Evolutionary conservation across 2,113 vertebrate genomes (phyloP).

Genomic region (Pseudorhombus dupliciocellatus): DNA sequence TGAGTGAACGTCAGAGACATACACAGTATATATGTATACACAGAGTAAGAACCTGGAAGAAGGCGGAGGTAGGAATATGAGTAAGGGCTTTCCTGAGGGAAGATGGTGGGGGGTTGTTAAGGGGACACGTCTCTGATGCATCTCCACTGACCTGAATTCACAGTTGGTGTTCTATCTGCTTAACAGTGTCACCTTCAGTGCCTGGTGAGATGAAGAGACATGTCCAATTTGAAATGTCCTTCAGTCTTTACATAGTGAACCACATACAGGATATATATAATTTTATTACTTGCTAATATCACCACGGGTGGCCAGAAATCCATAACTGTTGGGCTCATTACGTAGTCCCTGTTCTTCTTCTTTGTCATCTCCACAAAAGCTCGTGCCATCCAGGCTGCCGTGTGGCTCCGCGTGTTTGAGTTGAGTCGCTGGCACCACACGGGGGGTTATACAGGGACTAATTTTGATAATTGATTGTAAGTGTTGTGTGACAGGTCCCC

Average conservation of each 20-base stretch:
- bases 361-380: not conserved
- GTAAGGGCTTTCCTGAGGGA: conserved; percentile 46
- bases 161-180: conserved; percentile 73
- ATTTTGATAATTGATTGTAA: conserved; percentile 85
- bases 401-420: conserved; percentile 55
- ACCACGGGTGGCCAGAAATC: too few relatives aligned
- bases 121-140: conserved; percentile 48
- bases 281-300: too few relatives aligned
- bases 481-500: conserved; percentile 80
- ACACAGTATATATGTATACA: conserved; percentile 2
- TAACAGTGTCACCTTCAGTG: conserved; percentile 77
- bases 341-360: not conserved
- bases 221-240: conserved; percentile 19
- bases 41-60: conserved; percentile 13
- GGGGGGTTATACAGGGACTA: conserved; percentile 73
- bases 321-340: not conserved
- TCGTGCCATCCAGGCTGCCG: conserved; percentile 48
- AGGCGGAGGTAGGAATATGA: conserved; percentile 25
- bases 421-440: conserved; percentile 35
- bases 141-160: conserved; percentile 75
- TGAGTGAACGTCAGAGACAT: conserved; percentile 2
- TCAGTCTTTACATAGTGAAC: not conserved
- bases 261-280: too few relatives aligned
- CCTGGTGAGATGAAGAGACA: conserved; percentile 31
- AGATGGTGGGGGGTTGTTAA: conserved; percentile 25